phyloP scores from a whole-genome alignment of 2,113 vertebrate species.

The Cepphus grylle region DNA sequence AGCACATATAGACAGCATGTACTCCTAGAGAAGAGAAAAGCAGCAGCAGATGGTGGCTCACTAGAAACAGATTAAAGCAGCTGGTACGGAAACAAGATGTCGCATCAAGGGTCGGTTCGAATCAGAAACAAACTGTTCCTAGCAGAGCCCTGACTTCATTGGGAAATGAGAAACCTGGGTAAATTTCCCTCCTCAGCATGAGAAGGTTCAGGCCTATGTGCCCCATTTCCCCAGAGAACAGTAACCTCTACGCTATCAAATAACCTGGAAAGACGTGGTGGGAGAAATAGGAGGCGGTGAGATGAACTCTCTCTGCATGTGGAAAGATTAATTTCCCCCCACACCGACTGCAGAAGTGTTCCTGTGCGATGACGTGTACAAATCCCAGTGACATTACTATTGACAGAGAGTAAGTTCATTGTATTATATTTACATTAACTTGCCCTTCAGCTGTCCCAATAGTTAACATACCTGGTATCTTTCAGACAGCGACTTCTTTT shows the following conservation, averaged over 20 bases:
- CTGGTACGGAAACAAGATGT: neutral
- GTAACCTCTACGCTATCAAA: neutral
- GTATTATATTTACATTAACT: no score
- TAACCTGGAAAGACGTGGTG: neutral
- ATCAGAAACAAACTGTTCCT: neutral
- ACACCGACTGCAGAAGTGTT: neutral
- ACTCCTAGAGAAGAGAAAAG: neutral
- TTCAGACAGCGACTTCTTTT: neutral
- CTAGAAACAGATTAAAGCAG: neutral
- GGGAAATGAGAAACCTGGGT: neutral
- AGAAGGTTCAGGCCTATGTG: neutral
- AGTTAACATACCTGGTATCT: no score
- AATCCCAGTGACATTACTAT: neutral
- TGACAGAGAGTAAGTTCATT: neutral
- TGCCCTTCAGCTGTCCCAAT: neutral
- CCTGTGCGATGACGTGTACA: neutral
- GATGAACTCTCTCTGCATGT: neutral
- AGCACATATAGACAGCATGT: rapidly evolving
- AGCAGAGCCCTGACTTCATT: neutral
- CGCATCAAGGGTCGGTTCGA: neutral
- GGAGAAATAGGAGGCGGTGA: rapidly evolving
- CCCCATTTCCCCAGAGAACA: neutral
- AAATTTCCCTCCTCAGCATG: neutral
- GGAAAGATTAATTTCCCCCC: neutral
- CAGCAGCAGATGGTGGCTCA: neutral